Conservation (phyloP, 2,797 vertebrate genomes). For the Anguilla obscura region DNA sequence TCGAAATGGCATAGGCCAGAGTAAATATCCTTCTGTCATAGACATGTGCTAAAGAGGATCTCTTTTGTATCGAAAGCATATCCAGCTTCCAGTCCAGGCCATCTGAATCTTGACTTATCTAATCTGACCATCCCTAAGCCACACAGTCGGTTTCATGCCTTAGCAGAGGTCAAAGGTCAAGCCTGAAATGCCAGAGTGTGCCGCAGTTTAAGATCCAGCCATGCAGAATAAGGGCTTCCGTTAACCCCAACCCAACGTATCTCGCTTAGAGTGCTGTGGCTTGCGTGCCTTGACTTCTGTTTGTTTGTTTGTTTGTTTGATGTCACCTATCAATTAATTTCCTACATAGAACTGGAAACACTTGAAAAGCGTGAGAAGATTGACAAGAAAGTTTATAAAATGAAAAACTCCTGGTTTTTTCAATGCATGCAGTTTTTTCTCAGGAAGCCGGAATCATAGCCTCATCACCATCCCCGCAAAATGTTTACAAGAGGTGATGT, state of each 20-base stretch:
- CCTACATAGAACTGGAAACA: not conserved
- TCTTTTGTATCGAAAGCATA: not conserved
- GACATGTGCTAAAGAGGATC: not conserved
- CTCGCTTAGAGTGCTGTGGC: not conserved
- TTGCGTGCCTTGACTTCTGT: not conserved
- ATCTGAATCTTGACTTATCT: not conserved
- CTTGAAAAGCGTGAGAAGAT: not conserved
- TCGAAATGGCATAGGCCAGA: not conserved
- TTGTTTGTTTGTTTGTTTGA: not conserved
- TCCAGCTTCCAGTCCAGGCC: not conserved
- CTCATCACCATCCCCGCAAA: not conserved
- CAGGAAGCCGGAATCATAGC: not conserved
- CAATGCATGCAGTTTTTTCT: not conserved
- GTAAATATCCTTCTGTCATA: not conserved
- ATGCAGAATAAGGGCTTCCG: slow-evolving; percentile 11
- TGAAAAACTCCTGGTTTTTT: not conserved
- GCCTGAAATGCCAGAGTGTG: not conserved
- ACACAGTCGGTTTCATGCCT: not conserved
- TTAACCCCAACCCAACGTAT: not conserved
- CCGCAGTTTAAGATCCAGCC: not conserved
- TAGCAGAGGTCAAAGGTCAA: slow-evolving; percentile 4
- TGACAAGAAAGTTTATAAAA: not conserved
- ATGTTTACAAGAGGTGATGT: not conserved
- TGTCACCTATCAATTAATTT: not conserved
- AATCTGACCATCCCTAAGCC: not conserved